These are phyloP conservation scores for Grallaria varia DNA, from an alignment of 2,113 vertebrate species.

Conservation along the genomic window DNA sequence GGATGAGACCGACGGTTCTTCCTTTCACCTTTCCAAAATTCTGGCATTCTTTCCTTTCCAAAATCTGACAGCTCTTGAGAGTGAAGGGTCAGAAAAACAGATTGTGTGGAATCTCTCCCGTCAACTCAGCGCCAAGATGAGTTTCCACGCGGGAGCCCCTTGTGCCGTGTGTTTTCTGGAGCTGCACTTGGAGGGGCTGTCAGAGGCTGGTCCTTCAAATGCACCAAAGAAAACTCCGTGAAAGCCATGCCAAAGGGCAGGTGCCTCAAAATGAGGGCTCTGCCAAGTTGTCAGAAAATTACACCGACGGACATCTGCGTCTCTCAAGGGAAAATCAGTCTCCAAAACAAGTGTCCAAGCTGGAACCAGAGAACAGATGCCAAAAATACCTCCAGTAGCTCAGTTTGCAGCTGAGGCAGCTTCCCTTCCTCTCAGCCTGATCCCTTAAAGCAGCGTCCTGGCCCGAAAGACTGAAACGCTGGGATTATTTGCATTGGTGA, in stretches of 20 bases:
- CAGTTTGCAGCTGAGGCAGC: background rate
- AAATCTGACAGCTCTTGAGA: background rate
- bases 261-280: background rate
- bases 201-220: background rate
- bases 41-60: background rate
- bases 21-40: background rate
- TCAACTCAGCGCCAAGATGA: background rate
- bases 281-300: background rate
- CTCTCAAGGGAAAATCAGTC: background rate
- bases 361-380: background rate
- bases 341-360: background rate
- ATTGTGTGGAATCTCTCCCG: background rate
- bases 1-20: background rate
- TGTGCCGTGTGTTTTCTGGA: background rate
- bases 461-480: background rate
- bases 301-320: fast-evolving
- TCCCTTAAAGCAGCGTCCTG: fast-evolving
- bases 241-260: background rate
- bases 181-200: background rate
- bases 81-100: background rate
- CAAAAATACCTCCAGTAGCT: background rate
- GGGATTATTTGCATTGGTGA: background rate
- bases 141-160: background rate
- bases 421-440: background rate
- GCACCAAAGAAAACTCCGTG: background rate